These are phyloP conservation scores for Brenthis daphne DNA, from an alignment of 2,888 invertebrate genomes.

Conservation along the genomic window DNA sequence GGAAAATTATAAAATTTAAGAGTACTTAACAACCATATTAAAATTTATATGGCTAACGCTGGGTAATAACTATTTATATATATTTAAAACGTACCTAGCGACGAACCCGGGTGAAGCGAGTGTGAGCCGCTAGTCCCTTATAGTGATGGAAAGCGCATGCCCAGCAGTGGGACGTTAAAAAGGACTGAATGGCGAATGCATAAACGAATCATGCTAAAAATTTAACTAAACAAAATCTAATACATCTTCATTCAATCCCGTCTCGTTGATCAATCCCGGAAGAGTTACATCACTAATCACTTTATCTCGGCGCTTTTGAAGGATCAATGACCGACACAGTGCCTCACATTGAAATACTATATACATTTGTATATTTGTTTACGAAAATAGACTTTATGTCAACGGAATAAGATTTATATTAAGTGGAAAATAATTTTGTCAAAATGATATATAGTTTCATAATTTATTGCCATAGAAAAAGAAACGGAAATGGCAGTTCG, in stretches of 20 bases:
- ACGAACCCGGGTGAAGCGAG: no score
- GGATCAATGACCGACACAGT: conserved; percentile 74
- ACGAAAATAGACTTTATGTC: neutral
- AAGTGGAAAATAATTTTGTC: neutral
- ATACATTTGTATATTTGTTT: neutral
- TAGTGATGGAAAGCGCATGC: no score
- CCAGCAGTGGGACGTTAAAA: no score
- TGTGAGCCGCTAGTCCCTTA: no score
- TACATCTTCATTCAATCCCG: conserved; percentile 37
- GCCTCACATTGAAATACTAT: conserved; percentile 59
- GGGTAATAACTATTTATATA: no score
- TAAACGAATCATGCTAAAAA: neutral
- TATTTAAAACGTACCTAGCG: no score
- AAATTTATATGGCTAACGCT: no score
- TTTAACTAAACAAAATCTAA: neutral
- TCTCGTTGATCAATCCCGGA: conserved; percentile 31
- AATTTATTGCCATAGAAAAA: conserved; percentile 4
- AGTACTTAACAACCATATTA: no score
- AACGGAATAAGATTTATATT: conserved; percentile 6
- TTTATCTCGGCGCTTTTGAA: conserved; percentile 54
- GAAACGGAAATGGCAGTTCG: neutral
- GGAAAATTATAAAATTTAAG: no score
- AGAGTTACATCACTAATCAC: conserved; percentile 33
- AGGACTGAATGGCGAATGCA: no score
- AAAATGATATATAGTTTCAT: conserved; percentile 8